Conservation (phyloP, 2,888 invertebrate species). For the Meloe dianella region DNA sequence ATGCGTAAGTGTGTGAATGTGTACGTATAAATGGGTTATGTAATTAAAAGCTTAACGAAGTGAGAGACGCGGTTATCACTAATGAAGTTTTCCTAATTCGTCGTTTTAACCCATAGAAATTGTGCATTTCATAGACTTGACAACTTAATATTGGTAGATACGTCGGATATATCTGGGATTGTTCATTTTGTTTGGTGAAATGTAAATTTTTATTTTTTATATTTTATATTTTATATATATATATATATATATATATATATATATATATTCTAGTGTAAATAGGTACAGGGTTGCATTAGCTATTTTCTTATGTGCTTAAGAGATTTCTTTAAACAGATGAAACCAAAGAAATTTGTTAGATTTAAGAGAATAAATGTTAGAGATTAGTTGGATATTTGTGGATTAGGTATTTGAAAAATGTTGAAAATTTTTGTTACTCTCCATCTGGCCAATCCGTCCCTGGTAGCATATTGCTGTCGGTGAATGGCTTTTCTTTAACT, state of each 20-base stretch:
- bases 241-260: too few relatives aligned
- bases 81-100: slow-evolving; percentile 55
- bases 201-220: too few relatives aligned
- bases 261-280: too few relatives aligned
- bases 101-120: slow-evolving; percentile 32
- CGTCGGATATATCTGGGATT: slow-evolving; percentile 20
- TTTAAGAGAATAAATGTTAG: neutral
- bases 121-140: slow-evolving; percentile 26
- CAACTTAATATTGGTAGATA: slow-evolving; percentile 11
- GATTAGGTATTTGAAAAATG: neutral
- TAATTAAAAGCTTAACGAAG: slow-evolving; percentile 55
- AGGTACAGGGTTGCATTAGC: neutral
- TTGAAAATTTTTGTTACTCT: neutral
- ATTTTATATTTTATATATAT: too few relatives aligned
- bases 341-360: neutral
- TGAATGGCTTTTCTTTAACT: slow-evolving; percentile 43
- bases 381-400: neutral
- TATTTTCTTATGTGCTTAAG: neutral
- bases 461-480: neutral
- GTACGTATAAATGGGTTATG: slow-evolving; percentile 43
- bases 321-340: neutral
- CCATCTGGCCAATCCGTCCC: slow-evolving; percentile 7
- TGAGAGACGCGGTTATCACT: slow-evolving; percentile 51
- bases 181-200: slow-evolving; percentile 21
- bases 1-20: slow-evolving; percentile 39